phyloP scores from a whole-genome alignment of 2,797 vertebrate species.

The Manis javanica region DNA sequence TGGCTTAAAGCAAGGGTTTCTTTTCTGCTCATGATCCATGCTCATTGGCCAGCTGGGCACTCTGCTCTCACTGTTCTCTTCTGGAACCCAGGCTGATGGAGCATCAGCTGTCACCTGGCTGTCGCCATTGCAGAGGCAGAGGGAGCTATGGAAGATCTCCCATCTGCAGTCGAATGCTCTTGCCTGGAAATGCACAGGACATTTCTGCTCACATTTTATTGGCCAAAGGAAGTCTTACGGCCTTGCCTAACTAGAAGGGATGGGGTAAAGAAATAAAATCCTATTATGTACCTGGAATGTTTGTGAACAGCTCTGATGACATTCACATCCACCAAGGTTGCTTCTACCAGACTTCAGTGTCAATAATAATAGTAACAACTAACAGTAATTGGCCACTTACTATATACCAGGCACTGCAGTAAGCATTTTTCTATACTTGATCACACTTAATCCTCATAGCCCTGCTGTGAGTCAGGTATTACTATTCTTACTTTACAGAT shows the following conservation, averaged over 20 bases:
- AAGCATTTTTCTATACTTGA: background rate
- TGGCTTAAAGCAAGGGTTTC: background rate
- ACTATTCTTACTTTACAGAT: background rate
- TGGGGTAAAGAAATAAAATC: background rate
- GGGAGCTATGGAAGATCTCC: background rate
- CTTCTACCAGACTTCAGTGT: background rate
- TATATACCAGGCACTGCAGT: background rate
- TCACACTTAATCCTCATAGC: background rate
- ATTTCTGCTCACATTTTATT: background rate
- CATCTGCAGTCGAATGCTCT: background rate
- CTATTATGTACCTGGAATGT: background rate
- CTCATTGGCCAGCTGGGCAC: background rate
- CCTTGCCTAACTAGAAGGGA: background rate
- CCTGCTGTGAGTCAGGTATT: background rate
- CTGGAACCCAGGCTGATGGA: background rate
- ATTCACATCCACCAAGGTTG: background rate
- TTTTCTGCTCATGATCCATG: background rate
- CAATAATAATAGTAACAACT: background rate
- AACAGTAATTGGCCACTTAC: background rate
- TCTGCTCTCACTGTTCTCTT: background rate
- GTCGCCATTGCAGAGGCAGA: background rate
- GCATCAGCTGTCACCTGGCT: background rate
- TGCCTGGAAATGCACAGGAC: background rate
- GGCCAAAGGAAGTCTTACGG: background rate
- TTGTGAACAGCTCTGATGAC: background rate